phyloP scores from a whole-genome alignment of 2,888 invertebrate species.

The Pachydiplax longipennis region DNA sequence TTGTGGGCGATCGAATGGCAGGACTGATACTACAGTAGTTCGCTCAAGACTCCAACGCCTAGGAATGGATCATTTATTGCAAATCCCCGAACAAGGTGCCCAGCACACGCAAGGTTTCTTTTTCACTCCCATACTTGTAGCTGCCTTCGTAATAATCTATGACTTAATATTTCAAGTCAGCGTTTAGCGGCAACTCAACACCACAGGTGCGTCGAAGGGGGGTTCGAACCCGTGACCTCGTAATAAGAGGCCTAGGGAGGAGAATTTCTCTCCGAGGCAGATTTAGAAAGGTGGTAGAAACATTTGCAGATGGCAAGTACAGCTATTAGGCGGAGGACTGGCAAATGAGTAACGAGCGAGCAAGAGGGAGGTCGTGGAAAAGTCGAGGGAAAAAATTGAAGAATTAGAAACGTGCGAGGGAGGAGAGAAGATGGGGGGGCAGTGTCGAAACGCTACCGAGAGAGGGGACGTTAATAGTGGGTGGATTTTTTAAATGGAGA shows the following conservation, averaged over 20 bases:
- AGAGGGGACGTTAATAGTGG: neutral
- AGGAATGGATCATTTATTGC: too few relatives aligned
- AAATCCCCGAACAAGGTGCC: too few relatives aligned
- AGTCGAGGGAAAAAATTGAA: neutral
- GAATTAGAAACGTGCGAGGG: neutral
- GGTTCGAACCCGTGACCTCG: neutral
- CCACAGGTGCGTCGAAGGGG: neutral
- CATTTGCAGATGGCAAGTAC: neutral
- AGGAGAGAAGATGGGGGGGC: neutral
- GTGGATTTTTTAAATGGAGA: neutral
- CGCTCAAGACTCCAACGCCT: too few relatives aligned
- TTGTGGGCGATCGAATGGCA: too few relatives aligned
- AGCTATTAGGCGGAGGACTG: neutral
- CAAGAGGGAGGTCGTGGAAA: neutral
- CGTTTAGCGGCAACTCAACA: neutral
- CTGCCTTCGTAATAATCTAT: neutral
- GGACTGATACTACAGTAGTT: too few relatives aligned
- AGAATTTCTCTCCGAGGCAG: neutral
- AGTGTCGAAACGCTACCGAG: neutral
- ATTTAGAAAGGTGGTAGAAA: neutral
- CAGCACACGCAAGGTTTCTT: neutral
- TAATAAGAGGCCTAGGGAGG: neutral
- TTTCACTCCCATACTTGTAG: neutral
- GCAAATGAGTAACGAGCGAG: neutral
- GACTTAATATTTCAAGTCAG: neutral